phyloP scores from a whole-genome alignment of 2,888 invertebrate genomes.

The Drosophila austrosaltans region DNA sequence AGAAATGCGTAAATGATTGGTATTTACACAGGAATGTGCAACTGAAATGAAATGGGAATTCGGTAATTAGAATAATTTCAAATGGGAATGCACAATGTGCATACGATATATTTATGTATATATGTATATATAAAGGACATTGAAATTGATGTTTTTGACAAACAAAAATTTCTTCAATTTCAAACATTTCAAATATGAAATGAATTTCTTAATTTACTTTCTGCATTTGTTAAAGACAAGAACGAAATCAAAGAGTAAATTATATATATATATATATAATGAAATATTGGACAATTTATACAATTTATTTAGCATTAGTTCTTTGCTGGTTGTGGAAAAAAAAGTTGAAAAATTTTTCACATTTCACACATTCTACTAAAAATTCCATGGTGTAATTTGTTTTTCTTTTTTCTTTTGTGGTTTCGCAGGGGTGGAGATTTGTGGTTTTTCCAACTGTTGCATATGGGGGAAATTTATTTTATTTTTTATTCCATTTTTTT shows the following conservation, averaged over 20 bases:
- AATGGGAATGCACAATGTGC: no score
- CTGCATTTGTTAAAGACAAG: no score
- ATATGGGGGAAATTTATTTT: constrained; percentile 1
- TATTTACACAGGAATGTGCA: not conserved
- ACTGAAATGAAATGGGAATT: not conserved
- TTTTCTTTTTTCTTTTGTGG: not conserved
- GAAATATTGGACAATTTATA: not conserved
- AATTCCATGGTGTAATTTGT: not conserved
- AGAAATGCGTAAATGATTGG: constrained; percentile 1
- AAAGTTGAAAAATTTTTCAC: not conserved
- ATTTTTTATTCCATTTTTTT: not conserved
- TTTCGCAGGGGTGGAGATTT: not conserved
- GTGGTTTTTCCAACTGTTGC: constrained; percentile 10
- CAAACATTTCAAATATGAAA: no score
- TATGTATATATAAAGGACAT: no score
- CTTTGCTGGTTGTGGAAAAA: not conserved
- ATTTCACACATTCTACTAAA: not conserved
- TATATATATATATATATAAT: no score
- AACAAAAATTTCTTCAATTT: no score
- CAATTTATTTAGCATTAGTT: not conserved
- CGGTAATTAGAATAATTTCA: constrained; percentile 6
- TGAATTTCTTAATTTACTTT: no score
- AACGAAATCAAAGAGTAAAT: no score
- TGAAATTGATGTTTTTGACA: no score
- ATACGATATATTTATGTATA: no score